Evolutionary conservation across 37 sponge, comb jelly and placozoan species (phyloP), one percentile per base, ranked within the genome.

Genomic region (Diacarnus erythraeanus): DNA sequence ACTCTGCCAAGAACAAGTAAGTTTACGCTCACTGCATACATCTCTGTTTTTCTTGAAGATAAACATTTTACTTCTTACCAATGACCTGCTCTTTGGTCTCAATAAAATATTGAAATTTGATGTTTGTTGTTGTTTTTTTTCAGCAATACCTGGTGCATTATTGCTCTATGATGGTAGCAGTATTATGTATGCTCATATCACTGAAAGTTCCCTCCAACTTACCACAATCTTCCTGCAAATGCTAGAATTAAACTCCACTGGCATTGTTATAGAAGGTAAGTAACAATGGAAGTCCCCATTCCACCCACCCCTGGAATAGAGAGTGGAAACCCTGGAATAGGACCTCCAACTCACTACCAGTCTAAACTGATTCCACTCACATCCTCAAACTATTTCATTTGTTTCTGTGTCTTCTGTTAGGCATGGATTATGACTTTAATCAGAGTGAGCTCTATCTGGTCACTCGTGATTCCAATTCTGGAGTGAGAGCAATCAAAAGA

Each of bases 361-460:
- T 26, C 57, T 43, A 41, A 31, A 31, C 8, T 31, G 29, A 20
- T 57, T 6, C 15, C 51, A 42, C 25, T 42, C 10, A 20, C 4
- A 47, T 72, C 27, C 44, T 42, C 21, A 25, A 15, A 26, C 3
- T 42, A n/a, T 72, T 26, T 44, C 42, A 68, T 44, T 42, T 44
- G n/a, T 42, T 72, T 26, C 9, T 54, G 74, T 74, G 59, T 23
- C 60, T 5, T 59, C 25, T 61, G 27, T 61, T 5, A 79, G 80
- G 80, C 31, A 27, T 79, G 38, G 80, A 69, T 56, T 79, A 79
- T 31, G 70, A 79, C 39, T 79, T 57, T 57, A 17, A 79, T 79
- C 70, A 70, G 1, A 26, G 34, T 25, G 71, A 79, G 70, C 38
- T 79, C 3, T 79, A 79, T 38, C 20, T 69, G 1, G 69, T 67